Evolutionary conservation across 2,888 invertebrate species (phyloP).

Genomic region (Oxyteleia sp.): DNA sequence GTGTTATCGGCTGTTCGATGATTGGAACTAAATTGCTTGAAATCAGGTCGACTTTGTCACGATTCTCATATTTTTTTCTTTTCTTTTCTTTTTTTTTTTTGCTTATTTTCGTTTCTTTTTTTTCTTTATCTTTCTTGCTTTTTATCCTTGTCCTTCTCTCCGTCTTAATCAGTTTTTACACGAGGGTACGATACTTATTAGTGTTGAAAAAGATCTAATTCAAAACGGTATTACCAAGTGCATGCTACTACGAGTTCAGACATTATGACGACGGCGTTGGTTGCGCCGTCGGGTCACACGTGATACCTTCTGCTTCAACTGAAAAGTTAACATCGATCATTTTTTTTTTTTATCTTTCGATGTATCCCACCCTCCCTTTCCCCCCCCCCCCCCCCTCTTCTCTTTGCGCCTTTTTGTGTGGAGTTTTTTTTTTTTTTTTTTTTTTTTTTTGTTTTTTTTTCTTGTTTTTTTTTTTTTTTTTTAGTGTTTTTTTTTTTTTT

Average conservation of each 20-base stretch:
- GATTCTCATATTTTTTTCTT: no score
- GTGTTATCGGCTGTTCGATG: constrained; percentile 37
- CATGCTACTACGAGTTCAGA: constrained; percentile 71
- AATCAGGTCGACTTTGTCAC: constrained; percentile 45
- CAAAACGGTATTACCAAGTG: constrained; percentile 72
- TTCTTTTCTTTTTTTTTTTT: constrained; percentile 36
- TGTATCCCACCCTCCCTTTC: constrained; percentile 69
- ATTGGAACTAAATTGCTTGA: constrained; percentile 44
- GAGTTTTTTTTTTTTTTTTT: constrained; percentile 35
- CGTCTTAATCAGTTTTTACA: constrained; percentile 77
- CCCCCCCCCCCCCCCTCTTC: constrained; percentile 29
- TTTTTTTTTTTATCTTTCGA: constrained; percentile 47
- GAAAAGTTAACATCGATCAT: constrained; percentile 71
- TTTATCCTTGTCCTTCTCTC: constrained; percentile 51
- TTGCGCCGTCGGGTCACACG: constrained; percentile 52
- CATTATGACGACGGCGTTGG: constrained; percentile 54
- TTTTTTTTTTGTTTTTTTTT: constrained; percentile 47
- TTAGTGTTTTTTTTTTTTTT: constrained; percentile 26
- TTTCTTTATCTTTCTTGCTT: constrained; percentile 38
- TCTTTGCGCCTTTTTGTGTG: constrained; percentile 59
- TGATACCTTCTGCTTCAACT: constrained; percentile 71
- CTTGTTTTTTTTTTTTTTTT: constrained; percentile 35
- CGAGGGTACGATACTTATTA: constrained; percentile 82
- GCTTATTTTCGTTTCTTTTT: no score
- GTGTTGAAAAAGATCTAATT: constrained; percentile 78